Conservation (phyloP, 2,888 invertebrate genomes). For the Oxyteleia sp. region DNA sequence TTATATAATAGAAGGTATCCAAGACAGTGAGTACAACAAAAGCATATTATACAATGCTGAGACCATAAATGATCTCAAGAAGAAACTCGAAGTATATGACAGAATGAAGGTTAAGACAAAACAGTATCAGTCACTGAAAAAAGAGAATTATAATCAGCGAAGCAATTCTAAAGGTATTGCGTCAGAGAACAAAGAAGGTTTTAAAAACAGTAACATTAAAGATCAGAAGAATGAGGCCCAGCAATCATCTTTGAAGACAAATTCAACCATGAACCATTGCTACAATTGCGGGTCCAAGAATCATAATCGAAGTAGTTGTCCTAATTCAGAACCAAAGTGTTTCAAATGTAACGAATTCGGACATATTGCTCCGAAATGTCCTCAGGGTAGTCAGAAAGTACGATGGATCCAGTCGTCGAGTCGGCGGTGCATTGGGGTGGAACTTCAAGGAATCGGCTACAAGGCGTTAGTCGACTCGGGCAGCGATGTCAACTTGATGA, state of each 20-base stretch:
- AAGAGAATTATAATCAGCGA: neutral
- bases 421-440: conserved; percentile 3
- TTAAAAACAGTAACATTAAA: neutral
- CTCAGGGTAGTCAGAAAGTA: neutral
- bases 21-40: conserved; percentile 27
- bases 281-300: conserved; percentile 61
- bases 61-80: neutral
- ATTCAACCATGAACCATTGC: conserved; percentile 30
- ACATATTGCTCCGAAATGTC: conserved; percentile 50
- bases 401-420: conserved; percentile 1
- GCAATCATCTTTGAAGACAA: neutral
- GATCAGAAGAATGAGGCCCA: conserved; percentile 3
- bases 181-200: conserved; percentile 26
- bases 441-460: conserved; percentile 22
- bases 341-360: conserved; percentile 74
- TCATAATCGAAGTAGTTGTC: conserved; percentile 48
- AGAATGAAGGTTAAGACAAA: conserved; percentile 6
- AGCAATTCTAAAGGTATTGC: neutral
- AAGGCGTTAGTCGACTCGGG: conserved; percentile 55
- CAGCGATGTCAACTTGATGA: conserved; percentile 61
- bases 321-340: conserved; percentile 62
- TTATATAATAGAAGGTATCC: conserved; percentile 24
- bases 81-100: conserved; percentile 15
- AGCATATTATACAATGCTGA: neutral
- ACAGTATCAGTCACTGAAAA: conserved; percentile 10